Base-by-base conservation (phyloP, 2,888 invertebrate species). In the Macroteleia sp. region DNA sequence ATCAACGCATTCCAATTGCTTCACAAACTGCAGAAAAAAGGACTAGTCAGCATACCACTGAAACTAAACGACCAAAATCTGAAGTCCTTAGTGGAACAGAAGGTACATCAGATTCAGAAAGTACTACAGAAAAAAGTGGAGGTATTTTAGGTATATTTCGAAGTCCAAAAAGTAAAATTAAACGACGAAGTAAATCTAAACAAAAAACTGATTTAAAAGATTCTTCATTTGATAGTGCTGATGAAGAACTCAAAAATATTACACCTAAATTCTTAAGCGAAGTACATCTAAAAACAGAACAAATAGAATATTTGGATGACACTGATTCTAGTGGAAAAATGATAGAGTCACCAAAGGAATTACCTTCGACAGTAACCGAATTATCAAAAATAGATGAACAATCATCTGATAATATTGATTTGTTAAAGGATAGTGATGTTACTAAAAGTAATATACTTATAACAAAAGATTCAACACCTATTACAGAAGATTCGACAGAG, bases 81-180 rank as follows among this genome's bases (percentile, higher is more conserved):
- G 48, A 59, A 25, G 48, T 54, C 9, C 12, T 50, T n/a, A 44
- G 66, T 54, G 54, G 32, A 36, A 52, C 67, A 34, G 59, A 39
- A 28, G 52, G 66, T 25, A 69, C 56, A 4, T 67, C 62, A 25
- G 69, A 64, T 41, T 59, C 76, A 10, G 79, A 71, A 56, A 66
- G 50, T 30, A 57, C 56, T 41, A n/a, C n/a, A n/a, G 71, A 77
- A 12, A 76, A 69, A 50, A 75, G 83, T n/a, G 80, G 83, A 1
- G 88, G 88, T 9, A 88, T 89, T 75, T 88, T 89, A 28, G 83
- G 87, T 2, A 89, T 88, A 36, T 89, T 89, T 39, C 85, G 85
- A 62, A 90, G 90, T 57, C 90, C 90, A 0, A 90, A 88, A 52
- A 54, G 82, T 9, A 90, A 85, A 54, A 57, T 54, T 2, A 87